These are phyloP conservation scores for Holacanthella duospinosa DNA, from an alignment of 2,888 invertebrate genomes.

Conservation along the genomic window DNA sequence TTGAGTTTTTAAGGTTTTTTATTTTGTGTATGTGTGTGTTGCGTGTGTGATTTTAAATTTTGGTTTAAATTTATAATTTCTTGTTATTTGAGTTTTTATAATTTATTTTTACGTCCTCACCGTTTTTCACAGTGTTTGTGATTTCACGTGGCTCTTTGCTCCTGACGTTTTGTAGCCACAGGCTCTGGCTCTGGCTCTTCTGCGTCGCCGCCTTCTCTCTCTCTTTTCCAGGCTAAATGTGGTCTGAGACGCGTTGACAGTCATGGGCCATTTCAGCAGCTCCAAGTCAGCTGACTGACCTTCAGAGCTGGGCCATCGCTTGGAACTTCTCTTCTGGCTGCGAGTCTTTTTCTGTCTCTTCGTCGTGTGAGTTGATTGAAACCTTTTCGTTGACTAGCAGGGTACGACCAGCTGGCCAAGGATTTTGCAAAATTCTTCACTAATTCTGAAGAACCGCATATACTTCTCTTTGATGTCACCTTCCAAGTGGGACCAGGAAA, in stretches of 20 bases:
- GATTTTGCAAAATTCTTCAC: slow-evolving; percentile 83
- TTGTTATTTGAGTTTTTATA: not conserved
- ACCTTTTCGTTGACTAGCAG: slow-evolving; percentile 41
- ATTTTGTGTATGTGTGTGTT: too few species aligned
- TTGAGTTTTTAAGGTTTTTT: too few species aligned
- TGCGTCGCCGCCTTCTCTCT: not conserved
- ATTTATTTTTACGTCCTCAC: too few species aligned
- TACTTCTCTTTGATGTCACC: slow-evolving; percentile 74
- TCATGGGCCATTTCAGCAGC: too few species aligned
- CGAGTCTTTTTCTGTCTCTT: slow-evolving; percentile 2
- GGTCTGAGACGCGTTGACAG: not conserved
- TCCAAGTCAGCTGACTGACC: too few species aligned
- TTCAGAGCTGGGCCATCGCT: too few species aligned
- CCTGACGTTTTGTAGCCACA: not conserved
- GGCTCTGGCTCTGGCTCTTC: not conserved
- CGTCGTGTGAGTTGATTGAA: slow-evolving; percentile 27
- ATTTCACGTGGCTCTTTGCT: not conserved
- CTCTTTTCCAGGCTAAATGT: not conserved
- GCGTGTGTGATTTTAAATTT: not conserved
- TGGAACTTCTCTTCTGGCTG: not conserved
- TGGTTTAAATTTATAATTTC: not conserved
- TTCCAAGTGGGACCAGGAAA: slow-evolving; percentile 86
- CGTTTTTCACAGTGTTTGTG: too few species aligned
- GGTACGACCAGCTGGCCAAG: slow-evolving; percentile 84
- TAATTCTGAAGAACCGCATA: slow-evolving; percentile 66